phyloP scores from a whole-genome alignment of 2,888 invertebrate species.

The Caenorhabditis afra region DNA sequence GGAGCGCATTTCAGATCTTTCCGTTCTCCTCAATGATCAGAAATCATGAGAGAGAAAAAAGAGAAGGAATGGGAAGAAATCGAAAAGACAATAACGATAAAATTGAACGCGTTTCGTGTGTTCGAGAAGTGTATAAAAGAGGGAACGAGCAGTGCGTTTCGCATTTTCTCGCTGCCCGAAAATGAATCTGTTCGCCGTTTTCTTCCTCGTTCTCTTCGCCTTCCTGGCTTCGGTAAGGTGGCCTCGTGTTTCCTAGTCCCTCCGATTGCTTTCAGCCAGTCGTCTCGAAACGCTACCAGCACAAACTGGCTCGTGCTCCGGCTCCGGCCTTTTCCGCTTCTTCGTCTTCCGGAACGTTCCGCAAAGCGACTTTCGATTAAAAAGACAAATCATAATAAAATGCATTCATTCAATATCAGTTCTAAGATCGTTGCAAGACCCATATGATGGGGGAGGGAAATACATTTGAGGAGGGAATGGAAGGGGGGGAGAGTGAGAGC shows the following conservation, averaged over 20 bases:
- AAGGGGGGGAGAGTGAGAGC: not conserved
- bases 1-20: too few relatives aligned
- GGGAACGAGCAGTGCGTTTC: too few relatives aligned
- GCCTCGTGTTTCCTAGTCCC: not conserved
- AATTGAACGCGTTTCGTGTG: conserved; percentile 5
- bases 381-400: conserved; percentile 16
- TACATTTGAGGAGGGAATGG: conserved; percentile 24
- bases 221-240: conserved; percentile 12
- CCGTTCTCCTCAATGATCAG: too few relatives aligned
- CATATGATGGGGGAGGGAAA: conserved; percentile 40
- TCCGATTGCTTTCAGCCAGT: conserved; percentile 6
- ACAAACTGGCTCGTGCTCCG: conserved; percentile 10
- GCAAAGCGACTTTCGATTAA: conserved; percentile 22
- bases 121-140: not conserved
- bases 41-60: too few relatives aligned
- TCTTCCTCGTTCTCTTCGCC: conserved; percentile 15
- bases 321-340: too few relatives aligned
- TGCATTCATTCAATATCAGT: conserved; percentile 5
- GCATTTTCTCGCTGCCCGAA: not conserved
- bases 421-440: conserved; percentile 48
- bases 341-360: conserved; percentile 26
- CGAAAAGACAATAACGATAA: not conserved
- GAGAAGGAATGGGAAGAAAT: not conserved
- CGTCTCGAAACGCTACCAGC: conserved; percentile 20
- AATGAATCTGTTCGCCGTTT: conserved; percentile 23